Base-by-base conservation (phyloP, 2,797 vertebrate species). In the Danio tinwini region DNA sequence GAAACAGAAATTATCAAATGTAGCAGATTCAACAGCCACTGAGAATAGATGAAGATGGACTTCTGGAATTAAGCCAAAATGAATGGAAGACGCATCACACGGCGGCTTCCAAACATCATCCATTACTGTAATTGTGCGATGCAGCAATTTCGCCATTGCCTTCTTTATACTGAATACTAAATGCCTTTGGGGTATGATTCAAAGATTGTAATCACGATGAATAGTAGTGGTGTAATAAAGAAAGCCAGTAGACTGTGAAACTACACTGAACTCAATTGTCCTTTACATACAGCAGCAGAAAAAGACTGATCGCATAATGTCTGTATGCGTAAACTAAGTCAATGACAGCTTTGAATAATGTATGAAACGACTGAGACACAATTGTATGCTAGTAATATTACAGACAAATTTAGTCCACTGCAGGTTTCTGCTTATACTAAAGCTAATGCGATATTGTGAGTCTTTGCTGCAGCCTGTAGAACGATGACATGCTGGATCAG, bases 121-220 rank as follows among this genome's bases (percentile, higher is more conserved):
- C 78, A 83, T 83, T 81, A 83, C 21, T 45, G 45, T 71, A 78
- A 82, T 65, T 61, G 50, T 50, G n/a, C 83, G 49, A 85, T 62
- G 70, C 67, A 78, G 64, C 64, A 64, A 19, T 44, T 78, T 73
- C 63, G 29, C 52, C 49, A 73, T 72, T 72, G 58, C 10, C 71
- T 72, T 71, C 16, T 39, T 37, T 55, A 13, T 63, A 69, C 9
- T 16, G 16, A 69, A 59, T 39, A 40, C 44, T 49, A 59, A 50
- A 50, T 58, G 53, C 44, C 21, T 40, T 42, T 77, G 67, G 11
- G 29, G 45, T 61, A 19, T 59, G 59, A 14, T 61, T 42, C 0
- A 50, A 11, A 58, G n/a, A 59, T 39, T 68, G 58, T 16, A 70
- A 12, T 69, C 45, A 59, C 5, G 21, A 58, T 59, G 45, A 68